These are phyloP conservation scores for Ploceus nigricollis DNA, from an alignment of 2,113 vertebrate species.

Conservation along the genomic window DNA sequence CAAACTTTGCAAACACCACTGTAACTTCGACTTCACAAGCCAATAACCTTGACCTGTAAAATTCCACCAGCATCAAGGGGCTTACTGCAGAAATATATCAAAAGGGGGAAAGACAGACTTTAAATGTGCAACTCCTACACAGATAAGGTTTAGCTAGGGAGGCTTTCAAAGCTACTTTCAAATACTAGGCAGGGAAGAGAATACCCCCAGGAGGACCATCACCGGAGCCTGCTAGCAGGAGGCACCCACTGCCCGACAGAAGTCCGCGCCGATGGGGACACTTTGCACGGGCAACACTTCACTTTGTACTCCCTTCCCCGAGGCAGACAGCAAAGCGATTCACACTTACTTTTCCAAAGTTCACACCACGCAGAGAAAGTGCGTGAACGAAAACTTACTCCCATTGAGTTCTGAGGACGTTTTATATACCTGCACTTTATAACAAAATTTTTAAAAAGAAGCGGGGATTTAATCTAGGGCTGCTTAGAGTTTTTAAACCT, in stretches of 20 bases:
- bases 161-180: constrained; percentile 3
- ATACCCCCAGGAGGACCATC: not conserved
- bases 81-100: not conserved
- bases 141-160: not conserved
- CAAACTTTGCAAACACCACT: not conserved
- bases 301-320: not conserved
- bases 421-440: not conserved
- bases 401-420: not conserved
- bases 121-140: not conserved
- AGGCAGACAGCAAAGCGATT: not conserved
- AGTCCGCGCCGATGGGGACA: not conserved
- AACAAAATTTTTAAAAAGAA: not conserved
- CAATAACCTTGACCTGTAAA: constrained; percentile 18
- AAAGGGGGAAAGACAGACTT: not conserved
- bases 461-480: fast-evolving
- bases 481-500: not conserved
- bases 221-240: not conserved
- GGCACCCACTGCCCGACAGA: not conserved
- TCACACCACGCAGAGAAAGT: not conserved
- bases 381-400: fast-evolving
- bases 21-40: not conserved
- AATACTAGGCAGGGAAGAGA: not conserved
- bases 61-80: not conserved
- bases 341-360: fast-evolving
- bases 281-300: fast-evolving